Conservation (phyloP, 1,140 invertebrate species). For the Trachymyrmex cornetzi region DNA sequence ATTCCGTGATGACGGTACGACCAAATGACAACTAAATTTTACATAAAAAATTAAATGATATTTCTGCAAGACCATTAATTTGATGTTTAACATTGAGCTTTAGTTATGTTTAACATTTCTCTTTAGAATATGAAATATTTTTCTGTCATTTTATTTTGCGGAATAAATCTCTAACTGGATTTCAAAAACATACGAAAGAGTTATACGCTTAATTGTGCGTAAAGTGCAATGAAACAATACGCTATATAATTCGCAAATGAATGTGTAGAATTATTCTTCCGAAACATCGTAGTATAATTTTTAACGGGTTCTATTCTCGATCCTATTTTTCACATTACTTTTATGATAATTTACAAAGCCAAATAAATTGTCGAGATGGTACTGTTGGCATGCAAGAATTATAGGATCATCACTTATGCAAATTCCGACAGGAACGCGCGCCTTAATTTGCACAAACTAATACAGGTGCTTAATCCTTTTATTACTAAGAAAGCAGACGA, state of each 20-base stretch:
- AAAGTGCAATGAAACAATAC: conserved; percentile 6
- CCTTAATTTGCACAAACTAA: conserved; percentile 49
- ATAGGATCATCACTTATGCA: conserved; percentile 34
- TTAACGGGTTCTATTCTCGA: background rate
- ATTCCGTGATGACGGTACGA: background rate
- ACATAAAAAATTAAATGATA: background rate
- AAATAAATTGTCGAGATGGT: conserved; percentile 7
- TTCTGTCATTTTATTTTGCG: background rate
- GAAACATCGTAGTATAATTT: conserved; percentile 4
- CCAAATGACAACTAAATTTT: background rate
- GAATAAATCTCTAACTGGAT: conserved; percentile 31
- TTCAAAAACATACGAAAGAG: background rate
- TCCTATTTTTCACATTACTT: background rate
- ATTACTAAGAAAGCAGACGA: conserved; percentile 30
- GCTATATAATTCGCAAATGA: conserved; percentile 1
- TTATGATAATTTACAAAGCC: conserved; percentile 5
- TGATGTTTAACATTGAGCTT: background rate
- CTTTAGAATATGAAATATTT: conserved; percentile 18
- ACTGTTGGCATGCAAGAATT: conserved; percentile 6
- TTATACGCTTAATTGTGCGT: background rate
- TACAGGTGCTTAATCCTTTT: conserved; percentile 46
- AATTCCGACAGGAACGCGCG: conserved; percentile 18
- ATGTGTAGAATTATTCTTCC: background rate
- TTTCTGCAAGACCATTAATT: background rate
- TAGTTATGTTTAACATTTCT: background rate